phyloP scores from a whole-genome alignment of 1,140 invertebrate genomes.

The Metaphire vulgaris region DNA sequence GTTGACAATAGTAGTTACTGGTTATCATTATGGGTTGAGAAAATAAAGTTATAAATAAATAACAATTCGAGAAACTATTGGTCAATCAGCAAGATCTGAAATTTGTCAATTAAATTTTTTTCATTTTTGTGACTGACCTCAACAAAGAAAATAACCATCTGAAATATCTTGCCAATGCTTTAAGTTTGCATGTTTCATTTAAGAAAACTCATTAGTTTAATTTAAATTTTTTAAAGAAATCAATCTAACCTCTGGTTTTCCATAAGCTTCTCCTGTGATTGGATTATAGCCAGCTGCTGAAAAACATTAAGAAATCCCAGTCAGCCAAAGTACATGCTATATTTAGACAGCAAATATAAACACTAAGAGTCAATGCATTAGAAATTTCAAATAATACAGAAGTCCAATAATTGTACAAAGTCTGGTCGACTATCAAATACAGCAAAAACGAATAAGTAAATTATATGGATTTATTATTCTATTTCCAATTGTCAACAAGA shows the following conservation, averaged over 20 bases:
- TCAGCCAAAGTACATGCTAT: background rate
- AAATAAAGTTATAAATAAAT: too few species aligned
- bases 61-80: too few species aligned
- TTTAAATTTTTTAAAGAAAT: background rate
- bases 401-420: background rate
- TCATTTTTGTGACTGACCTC: background rate
- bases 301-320: background rate
- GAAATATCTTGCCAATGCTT: too few species aligned
- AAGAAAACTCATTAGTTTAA: background rate
- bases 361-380: background rate
- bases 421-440: background rate
- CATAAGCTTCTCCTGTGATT: background rate
- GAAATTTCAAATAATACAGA: background rate
- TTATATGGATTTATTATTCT: too few species aligned
- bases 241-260: background rate
- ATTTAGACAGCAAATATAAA: background rate
- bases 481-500: too few species aligned
- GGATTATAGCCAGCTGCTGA: background rate
- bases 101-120: background rate
- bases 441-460: background rate
- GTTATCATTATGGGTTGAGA: too few species aligned
- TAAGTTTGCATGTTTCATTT: too few species aligned
- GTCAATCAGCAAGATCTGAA: background rate
- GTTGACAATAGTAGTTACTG: too few species aligned
- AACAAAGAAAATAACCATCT: background rate